Base-by-base conservation (phyloP, 1,140 invertebrate species). In the Grapholita molesta region DNA sequence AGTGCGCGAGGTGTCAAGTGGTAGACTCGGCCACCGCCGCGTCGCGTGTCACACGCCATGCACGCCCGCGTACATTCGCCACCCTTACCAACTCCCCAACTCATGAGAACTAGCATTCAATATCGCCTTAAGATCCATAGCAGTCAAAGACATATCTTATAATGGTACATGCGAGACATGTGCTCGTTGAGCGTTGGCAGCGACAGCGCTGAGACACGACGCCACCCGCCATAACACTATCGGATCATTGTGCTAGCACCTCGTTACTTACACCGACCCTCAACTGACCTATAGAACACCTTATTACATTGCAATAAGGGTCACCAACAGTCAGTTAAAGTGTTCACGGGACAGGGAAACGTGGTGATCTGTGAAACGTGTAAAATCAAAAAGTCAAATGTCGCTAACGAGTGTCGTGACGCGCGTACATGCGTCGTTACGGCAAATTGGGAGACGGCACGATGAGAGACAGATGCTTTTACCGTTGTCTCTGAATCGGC, bases 341-440 rank as follows among this genome's bases (percentile, higher is more conserved):
- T 38, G 5, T 38, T 38, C 35, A 38, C 35, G 35, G 35, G n/a
- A n/a, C n/a, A n/a, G n/a, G n/a, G n/a, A n/a, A n/a, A n/a, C n/a
- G n/a, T n/a, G n/a, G 28, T 30, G 7, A 7, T 30, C 28, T 48
- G 42, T 48, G 55, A 61, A 61, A 61, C 55, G 55, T 61, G 55
- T 28, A 61, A 61, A 61, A 61, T 61, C 55, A 61, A 61, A 61
- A 61, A 61, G 55, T 61, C 55, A 61, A 61, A 61, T 61, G 55
- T 61, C n/a, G 25, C 25, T 61, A 61, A 61, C 55, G 55, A 61
- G 55, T 61, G 55, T 28, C 55, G 55, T 61, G 55, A 61, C 55
- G 55, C 55, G 7, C 6, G 55, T 12, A 25, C 53, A 28, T 61
- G 55, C 55, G 55, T 61, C 55, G 53, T 55, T 55, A 55, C 24